Base-by-base conservation (phyloP, 2,888 invertebrate species). In the Sminthurides aquaticus region DNA sequence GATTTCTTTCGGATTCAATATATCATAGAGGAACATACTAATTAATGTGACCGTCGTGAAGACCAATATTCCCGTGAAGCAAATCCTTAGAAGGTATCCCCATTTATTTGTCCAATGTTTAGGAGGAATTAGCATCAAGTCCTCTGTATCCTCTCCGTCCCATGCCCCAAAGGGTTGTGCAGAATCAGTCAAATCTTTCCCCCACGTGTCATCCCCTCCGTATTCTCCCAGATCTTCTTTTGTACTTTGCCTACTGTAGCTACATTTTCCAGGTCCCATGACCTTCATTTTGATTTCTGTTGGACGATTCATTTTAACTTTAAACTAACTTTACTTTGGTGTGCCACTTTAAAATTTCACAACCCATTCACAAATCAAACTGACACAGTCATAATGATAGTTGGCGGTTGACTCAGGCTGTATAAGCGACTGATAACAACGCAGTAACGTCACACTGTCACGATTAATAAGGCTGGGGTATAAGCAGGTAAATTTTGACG, bases 261-360 rank as follows among this genome's bases (percentile, higher is more conserved):
- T 52, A 20, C 52, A 15, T 22, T 20, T 20, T 5, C 22, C 52
- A 22, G 52, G 52, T 15, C 52, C 22, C 52, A 52, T 52, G 18
- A 52, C 52, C 22, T 52, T 52, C 52, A 52, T 52, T 22, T 52
- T 52, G 52, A 52, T 52, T 52, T 52, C 52, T 52, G 22, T 52
- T 5, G 52, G 52, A 52, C 52, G 52, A 22, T 52, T 52, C 52
- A 52, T 52, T 52, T 20, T 52, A 20, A 5, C 43, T 5, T 34
- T n/a, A n/a, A n/a, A n/a, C n/a, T n/a, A n/a, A n/a, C n/a, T n/a
- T n/a, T n/a, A n/a, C n/a, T n/a, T n/a, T n/a, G n/a, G n/a, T n/a
- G n/a, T n/a, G n/a, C n/a, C n/a, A n/a, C n/a, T n/a, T n/a, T n/a
- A n/a, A n/a, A n/a, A n/a, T n/a, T n/a, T n/a, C n/a, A n/a, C n/a